Evolutionary conservation across 1,140 invertebrate genomes (phyloP).

Genomic region (Formica selysi): DNA sequence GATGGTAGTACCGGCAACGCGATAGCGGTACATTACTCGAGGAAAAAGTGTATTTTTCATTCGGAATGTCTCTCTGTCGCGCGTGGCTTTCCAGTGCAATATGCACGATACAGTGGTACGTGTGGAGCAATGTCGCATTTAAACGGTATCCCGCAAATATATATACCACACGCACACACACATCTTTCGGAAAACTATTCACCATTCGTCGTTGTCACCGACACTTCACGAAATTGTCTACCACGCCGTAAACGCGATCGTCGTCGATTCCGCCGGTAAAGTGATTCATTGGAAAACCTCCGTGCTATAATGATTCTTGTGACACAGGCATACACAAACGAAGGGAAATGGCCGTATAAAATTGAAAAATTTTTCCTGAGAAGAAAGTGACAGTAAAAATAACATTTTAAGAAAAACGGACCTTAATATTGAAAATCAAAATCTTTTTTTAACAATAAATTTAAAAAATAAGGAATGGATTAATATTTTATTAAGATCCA

Average conservation of each 20-base stretch:
- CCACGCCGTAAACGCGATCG: conserved; percentile 15
- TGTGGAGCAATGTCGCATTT: conserved; percentile 20
- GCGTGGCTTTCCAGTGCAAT: conserved; percentile 10
- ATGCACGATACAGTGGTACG: conserved; percentile 38
- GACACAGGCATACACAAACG: not conserved
- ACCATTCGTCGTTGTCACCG: conserved; percentile 16
- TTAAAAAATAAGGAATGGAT: not conserved
- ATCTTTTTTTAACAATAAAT: not conserved
- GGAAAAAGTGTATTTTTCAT: conserved; percentile 53
- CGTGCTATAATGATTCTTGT: not conserved
- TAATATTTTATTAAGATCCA: not conserved
- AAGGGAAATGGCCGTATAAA: not conserved
- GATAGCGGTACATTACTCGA: conserved; percentile 39
- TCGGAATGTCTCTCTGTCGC: not conserved
- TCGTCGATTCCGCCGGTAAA: conserved; percentile 12
- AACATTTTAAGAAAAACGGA: not conserved
- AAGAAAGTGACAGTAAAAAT: not conserved
- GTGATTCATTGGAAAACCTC: not conserved
- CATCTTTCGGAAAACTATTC: conserved; percentile 35
- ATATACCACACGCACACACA: not conserved
- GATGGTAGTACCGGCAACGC: conserved; percentile 33
- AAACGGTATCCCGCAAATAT: conserved; percentile 5
- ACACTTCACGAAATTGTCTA: conserved; percentile 58
- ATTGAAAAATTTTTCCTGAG: not conserved
- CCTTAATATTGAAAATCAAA: not conserved